These are phyloP conservation scores for Intellagama lesueurii DNA, from an alignment of 2,797 vertebrate genomes.

Conservation along the genomic window DNA sequence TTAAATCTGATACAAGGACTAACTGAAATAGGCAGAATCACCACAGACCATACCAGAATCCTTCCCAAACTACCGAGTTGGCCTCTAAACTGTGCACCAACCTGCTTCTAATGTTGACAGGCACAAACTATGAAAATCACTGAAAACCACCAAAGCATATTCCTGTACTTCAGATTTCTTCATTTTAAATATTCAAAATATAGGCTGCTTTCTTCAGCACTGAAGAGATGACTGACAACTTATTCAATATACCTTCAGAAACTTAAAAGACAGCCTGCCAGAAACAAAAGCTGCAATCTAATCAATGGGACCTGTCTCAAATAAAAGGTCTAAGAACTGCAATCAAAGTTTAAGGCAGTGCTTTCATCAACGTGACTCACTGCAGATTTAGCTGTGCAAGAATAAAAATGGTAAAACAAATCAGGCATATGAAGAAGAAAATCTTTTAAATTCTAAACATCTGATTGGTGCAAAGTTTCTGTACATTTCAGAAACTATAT, in stretches of 20 bases:
- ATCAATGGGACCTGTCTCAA: neutral
- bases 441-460: slow-evolving; percentile 7
- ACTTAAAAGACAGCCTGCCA: slow-evolving; percentile 49
- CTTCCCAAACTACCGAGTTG: no score
- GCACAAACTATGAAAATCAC: neutral
- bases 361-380: slow-evolving; percentile 38
- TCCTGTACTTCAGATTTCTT: neutral
- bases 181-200: neutral
- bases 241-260: slow-evolving; percentile 44
- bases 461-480: no score
- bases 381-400: slow-evolving; percentile 54
- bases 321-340: slow-evolving; percentile 7
- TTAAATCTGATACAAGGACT: no score
- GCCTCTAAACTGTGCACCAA: no score
- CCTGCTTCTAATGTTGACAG: neutral
- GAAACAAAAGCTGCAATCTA: slow-evolving; percentile 22
- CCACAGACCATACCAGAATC: no score
- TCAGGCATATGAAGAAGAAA: slow-evolving; percentile 39
- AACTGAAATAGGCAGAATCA: no score
- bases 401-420: slow-evolving; percentile 58
- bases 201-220: slow-evolving; percentile 8
- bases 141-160: neutral
- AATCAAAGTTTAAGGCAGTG: slow-evolving; percentile 31
- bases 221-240: slow-evolving; percentile 49
- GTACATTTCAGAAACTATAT: no score